Base-by-base conservation (phyloP, 1,140 invertebrate genomes). In the Belonocnema kinseyi region DNA sequence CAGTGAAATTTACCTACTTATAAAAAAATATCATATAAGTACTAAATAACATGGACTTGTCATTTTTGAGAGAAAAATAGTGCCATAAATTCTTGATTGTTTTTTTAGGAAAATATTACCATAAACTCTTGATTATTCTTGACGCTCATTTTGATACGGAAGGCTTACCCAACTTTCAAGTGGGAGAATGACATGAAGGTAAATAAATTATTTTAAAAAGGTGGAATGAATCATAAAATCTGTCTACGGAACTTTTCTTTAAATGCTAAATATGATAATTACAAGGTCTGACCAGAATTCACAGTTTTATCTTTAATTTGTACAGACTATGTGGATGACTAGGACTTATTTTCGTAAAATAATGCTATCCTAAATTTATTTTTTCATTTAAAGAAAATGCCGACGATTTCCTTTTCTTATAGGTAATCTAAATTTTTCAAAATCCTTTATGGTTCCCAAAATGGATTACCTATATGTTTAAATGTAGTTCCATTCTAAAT, bases 41-140 rank as follows among this genome's bases (percentile, higher is more conserved):
- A 66, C 61, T 40, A 46, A 46, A 46, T 46, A 46, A 46, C 40
- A 46, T 46, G 40, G 40, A 46, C 40, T 46, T 46, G 7, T 46
- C 40, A 46, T 46, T 46, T 66, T 40, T 40, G 33, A 66, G 21
- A 66, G 58, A 66, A 26, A 66, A 33, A 66, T 12, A 17, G n/a
- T 66, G 26, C 58, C 58, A 66, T 26, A 66, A 66, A 66, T 40
- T 54, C n/a, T 54, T 66, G 14, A 66, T 40, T 66, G 33, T 14
- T 33, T 66, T 33, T 66, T 66, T 1, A 46, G 58, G 40, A 26
- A 66, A 33, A 66, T 12, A 17, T 4, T 66, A 21, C 58, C 58
- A 66, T 26, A 66, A 66, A 66, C 40, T 54, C n/a, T 54, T 66
- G 61, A 66, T 66, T 66, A 66, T 14, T 66, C 33, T 66, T 66